Conservation (phyloP, 2,797 vertebrate species). For the Catostomus latipinnis region DNA sequence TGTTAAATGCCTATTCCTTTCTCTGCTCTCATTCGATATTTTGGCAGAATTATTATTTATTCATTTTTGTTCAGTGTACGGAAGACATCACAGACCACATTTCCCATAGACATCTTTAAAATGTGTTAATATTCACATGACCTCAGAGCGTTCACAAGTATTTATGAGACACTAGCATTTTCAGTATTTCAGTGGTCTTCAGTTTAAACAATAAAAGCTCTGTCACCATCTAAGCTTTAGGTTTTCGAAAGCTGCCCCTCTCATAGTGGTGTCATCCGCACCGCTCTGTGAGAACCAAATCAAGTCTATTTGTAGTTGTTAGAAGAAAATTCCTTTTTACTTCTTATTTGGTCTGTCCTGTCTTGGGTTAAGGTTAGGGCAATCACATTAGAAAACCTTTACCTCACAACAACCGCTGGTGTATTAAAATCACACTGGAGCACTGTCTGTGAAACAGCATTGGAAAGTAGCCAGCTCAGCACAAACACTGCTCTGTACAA, state of each 20-base stretch:
- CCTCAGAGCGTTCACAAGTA: slow-evolving; percentile 1
- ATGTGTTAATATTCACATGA: slow-evolving; percentile 29
- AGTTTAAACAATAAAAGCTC: slow-evolving; percentile 16
- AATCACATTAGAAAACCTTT: background rate
- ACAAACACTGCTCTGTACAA: slow-evolving; percentile 44
- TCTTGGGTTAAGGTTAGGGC: background rate
- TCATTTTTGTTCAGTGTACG: background rate
- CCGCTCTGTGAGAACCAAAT: background rate
- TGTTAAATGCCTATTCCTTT: background rate
- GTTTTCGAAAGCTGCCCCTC: background rate
- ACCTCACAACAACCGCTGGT: background rate
- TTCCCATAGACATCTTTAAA: background rate
- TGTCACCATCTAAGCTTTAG: background rate
- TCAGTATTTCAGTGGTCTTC: slow-evolving; percentile 7
- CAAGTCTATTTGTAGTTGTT: background rate
- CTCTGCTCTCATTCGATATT: no score
- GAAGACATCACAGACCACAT: background rate
- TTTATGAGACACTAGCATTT: background rate
- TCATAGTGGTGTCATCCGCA: background rate
- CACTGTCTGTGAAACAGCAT: slow-evolving; percentile 2
- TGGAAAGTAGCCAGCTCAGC: slow-evolving; percentile 48
- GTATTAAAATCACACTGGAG: slow-evolving; percentile 29
- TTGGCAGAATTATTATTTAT: background rate
- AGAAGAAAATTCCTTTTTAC: background rate
- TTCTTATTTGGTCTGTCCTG: background rate